A percentile compares a stretch with the other conserved stretches of the same genome.
These are phyloP conservation scores for Nysson spinosus DNA, from an alignment of 2,888 invertebrate genomes.

Conservation along the genomic window DNA sequence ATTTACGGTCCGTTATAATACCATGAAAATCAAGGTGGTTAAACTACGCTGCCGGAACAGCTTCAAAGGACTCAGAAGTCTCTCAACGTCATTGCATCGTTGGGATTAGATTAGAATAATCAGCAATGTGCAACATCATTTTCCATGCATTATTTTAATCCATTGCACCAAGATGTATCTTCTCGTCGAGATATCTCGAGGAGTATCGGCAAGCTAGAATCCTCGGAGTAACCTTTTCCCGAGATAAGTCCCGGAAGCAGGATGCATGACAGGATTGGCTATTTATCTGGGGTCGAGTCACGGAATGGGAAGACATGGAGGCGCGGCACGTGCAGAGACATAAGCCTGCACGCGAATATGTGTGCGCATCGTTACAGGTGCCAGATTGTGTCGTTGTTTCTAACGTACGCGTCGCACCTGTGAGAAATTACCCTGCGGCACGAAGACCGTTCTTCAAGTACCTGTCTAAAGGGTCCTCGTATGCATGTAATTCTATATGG, in stretches of 20 bases:
- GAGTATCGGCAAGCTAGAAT: no score
- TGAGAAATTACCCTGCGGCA: constrained; percentile 66
- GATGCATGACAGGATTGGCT: constrained; percentile 15
- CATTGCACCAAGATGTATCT: no score
- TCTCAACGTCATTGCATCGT: no score
- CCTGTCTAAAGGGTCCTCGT: constrained; percentile 37
- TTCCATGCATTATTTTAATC: no score
- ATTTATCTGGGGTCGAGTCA: constrained; percentile 41
- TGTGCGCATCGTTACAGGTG: constrained; percentile 50
- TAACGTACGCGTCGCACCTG: constrained; percentile 49
- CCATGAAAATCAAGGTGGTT: no score
- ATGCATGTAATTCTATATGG: constrained; percentile 16
- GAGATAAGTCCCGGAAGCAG: background rate
- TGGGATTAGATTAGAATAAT: no score
- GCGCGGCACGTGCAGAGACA: constrained; percentile 21
- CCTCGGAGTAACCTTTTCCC: no score
- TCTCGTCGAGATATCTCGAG: no score
- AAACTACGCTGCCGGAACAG: no score
- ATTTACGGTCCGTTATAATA: no score
- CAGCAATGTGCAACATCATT: no score
- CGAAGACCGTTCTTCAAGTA: constrained; percentile 49
- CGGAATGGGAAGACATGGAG: constrained; percentile 26
- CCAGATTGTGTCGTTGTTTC: constrained; percentile 54
- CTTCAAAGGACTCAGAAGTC: no score
- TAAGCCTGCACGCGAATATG: constrained; percentile 8